Conservation (phyloP, 2,888 invertebrate species). For the Leptinotarsa peninsularis region DNA sequence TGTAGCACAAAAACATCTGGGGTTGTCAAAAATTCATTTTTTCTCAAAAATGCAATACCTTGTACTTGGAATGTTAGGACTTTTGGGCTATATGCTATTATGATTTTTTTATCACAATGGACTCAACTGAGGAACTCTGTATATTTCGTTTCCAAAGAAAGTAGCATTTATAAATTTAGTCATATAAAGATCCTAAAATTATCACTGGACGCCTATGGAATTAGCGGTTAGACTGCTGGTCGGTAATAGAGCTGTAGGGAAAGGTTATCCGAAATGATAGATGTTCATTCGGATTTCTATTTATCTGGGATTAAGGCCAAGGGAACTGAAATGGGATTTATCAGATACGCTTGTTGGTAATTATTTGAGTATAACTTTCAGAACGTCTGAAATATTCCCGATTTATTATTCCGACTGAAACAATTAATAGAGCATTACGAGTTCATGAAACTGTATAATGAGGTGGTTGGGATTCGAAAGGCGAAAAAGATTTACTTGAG, state of each 20-base stretch:
- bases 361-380: conserved; percentile 35
- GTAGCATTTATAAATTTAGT: too few relatives aligned
- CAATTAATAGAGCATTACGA: background rate
- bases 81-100: too few relatives aligned
- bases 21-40: too few relatives aligned
- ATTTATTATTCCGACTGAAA: background rate
- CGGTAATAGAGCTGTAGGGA: conserved; percentile 43
- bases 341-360: conserved; percentile 36
- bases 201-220: background rate
- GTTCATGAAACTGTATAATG: background rate
- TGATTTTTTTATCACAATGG: too few relatives aligned
- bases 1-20: too few relatives aligned
- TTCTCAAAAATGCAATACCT: too few relatives aligned
- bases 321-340: conserved; percentile 39
- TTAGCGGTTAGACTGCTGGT: conserved; percentile 27
- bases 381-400: conserved; percentile 12
- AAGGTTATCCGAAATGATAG: conserved; percentile 39
- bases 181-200: too few relatives aligned
- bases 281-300: conserved; percentile 44
- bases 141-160: too few relatives aligned
- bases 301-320: conserved; percentile 38
- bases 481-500: background rate
- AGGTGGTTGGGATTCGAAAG: background rate
- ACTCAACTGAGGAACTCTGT: too few relatives aligned
- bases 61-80: too few relatives aligned